Evolutionary conservation across 2,888 invertebrate genomes (phyloP), one percentile per base, ranked within the genome.

Genomic region (Maniola hyperantus): DNA sequence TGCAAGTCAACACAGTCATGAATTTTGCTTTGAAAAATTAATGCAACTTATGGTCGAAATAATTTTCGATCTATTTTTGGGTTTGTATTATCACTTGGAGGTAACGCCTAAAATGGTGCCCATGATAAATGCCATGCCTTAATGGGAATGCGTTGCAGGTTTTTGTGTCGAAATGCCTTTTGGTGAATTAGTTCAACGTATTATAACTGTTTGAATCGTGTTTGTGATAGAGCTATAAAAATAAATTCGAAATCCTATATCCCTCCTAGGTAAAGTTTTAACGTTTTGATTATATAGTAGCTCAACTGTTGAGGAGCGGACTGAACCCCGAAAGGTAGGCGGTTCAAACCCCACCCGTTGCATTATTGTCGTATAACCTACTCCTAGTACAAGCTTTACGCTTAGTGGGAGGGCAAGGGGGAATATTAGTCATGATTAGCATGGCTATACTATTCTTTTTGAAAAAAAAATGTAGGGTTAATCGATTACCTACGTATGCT

Each of bases 51-150:
- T 68, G 73, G 74, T 34, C 46, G 34, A 36, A 76, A 73, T 74
- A 66, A 67, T 79, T 80, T 78, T 71, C 70, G 71, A 74, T 77
- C 80, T 80, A 76, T 80, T 81, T 82, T 80, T 75, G 81, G 65
- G 39, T 48, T 58, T 58, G 64, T 64, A 66, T 66, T 60, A 60
- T 13, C 39, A 62, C 15, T 66, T 44, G 68, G 60, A 72, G 71
- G 69, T 65, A 64, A 50, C 46, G 50, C 59, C 65, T 66, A 63
- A 66, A 62, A 71, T 60, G 65, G 69, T 11, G 42, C 15, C 15
- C 67, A 20, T 51, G 59, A 69, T 50, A 58, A 67, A 65, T 64
- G 54, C 36, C 54, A 57, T 53, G 50, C 57, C 64, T 57, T 66
- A 60, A 39, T 46, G 44, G 48, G 36, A 48, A 36, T 55, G 20